A percentile compares a stretch with the other conserved stretches of the same genome.
Conservation (phyloP, 2,797 vertebrate genomes). For the Botia almorhae region DNA sequence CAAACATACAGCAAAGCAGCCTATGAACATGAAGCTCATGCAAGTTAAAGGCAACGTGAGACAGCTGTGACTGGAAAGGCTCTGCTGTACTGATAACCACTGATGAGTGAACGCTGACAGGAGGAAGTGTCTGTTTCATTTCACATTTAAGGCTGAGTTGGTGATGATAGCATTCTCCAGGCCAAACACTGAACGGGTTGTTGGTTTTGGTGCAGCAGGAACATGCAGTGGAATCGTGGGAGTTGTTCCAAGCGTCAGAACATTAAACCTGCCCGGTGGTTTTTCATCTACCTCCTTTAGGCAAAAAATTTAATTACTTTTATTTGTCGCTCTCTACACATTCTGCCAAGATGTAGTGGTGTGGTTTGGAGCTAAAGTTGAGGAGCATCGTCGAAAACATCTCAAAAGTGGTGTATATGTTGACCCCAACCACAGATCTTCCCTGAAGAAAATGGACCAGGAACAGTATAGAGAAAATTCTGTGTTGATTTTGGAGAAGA, state of each 20-base stretch:
- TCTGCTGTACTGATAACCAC: slow-evolving; percentile 25
- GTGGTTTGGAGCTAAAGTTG: slow-evolving; percentile 8
- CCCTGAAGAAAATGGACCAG: background rate
- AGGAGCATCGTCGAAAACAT: background rate
- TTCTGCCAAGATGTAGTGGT: slow-evolving; percentile 14
- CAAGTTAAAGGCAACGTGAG: slow-evolving; percentile 4
- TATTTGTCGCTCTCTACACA: slow-evolving; percentile 13
- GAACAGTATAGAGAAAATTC: slow-evolving; percentile 5
- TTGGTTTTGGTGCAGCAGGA: slow-evolving; percentile 31
- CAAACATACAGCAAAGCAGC: background rate
- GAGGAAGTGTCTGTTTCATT: slow-evolving; percentile 38
- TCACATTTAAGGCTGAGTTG: slow-evolving; percentile 30
- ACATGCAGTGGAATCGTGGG: background rate
- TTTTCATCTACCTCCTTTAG: slow-evolving; percentile 15
- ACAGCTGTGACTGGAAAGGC: slow-evolving; percentile 28
- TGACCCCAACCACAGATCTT: slow-evolving; percentile 16
- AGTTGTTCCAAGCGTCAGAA: slow-evolving; percentile 22
- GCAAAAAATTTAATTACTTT: slow-evolving; percentile 20
- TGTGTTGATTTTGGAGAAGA: slow-evolving; percentile 17
- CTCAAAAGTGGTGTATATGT: slow-evolving; percentile 17
- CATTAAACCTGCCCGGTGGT: slow-evolving; percentile 26
- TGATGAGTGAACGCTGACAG: slow-evolving; percentile 38
- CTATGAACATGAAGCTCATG: background rate
- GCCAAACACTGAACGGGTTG: slow-evolving; percentile 16
- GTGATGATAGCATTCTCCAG: slow-evolving; percentile 30